Percentiles rank a stretch among this genome's conserved stretches.
phyloP scores from a whole-genome alignment of 1,140 invertebrate species.

The Trichonephila inaurata region DNA sequence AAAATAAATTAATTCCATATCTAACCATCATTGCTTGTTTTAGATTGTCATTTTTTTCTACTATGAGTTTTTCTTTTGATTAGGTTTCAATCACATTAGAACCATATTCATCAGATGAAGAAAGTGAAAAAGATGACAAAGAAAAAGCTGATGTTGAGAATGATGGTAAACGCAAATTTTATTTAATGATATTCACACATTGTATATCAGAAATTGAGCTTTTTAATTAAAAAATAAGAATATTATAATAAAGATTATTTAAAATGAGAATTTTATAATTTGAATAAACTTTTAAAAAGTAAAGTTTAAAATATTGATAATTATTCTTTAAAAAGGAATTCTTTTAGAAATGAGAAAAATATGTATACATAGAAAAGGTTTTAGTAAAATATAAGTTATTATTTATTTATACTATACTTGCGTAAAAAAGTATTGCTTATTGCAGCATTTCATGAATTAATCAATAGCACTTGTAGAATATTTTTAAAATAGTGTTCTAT shows the following conservation, averaged over 20 bases:
- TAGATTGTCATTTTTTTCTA: not conserved
- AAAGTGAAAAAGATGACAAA: slow-evolving; percentile 71
- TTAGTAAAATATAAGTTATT: too few relatives aligned
- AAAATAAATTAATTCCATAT: too few relatives aligned
- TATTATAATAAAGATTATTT: not conserved
- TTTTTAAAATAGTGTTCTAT: too few relatives aligned
- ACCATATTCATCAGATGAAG: slow-evolving; percentile 49
- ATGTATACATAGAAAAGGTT: too few relatives aligned
- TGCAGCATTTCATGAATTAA: too few relatives aligned
- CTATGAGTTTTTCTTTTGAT: not conserved
- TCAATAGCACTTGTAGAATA: too few relatives aligned
- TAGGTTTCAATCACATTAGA: slow-evolving; percentile 52
- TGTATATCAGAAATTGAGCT: too few relatives aligned
- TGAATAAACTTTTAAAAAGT: not conserved
- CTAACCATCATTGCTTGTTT: too few relatives aligned
- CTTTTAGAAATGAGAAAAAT: too few relatives aligned
- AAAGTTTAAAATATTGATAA: not conserved
- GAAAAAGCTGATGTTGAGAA: slow-evolving; percentile 63
- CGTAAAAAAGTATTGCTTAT: too few relatives aligned
- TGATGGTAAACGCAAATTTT: slow-evolving; percentile 33
- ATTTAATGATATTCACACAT: too few relatives aligned
- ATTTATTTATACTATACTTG: too few relatives aligned
- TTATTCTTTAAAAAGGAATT: not conserved
- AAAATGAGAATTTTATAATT: not conserved
- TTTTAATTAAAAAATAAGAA: not conserved